phyloP scores from a whole-genome alignment of 2,113 vertebrate genomes.

The Panthera leo region DNA sequence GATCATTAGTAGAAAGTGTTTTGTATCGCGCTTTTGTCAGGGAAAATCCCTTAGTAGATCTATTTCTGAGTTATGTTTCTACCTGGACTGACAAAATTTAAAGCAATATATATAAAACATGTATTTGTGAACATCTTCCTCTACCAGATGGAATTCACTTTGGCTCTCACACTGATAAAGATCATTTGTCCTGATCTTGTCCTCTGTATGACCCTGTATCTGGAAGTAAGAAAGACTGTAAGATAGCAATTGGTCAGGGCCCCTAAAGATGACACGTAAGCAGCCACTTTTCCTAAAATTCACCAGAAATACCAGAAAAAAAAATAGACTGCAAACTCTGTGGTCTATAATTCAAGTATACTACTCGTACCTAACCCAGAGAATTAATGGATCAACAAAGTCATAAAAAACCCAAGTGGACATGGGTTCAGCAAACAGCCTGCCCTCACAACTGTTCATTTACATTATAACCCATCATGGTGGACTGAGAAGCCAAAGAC shows the following conservation, averaged over 20 bases:
- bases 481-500: not conserved
- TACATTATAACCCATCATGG: not conserved
- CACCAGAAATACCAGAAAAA: not conserved
- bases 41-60: conserved; percentile 55
- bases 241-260: not conserved
- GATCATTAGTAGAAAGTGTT: conserved; percentile 60
- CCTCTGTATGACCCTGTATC: not conserved
- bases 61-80: conserved; percentile 44
- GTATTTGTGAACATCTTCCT: not conserved
- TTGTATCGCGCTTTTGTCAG: conserved; percentile 14
- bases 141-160: not conserved
- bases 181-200: not conserved
- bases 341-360: not conserved
- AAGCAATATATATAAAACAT: not conserved
- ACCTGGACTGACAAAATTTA: conserved; percentile 46
- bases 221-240: not conserved
- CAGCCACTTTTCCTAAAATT: not conserved
- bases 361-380: not conserved
- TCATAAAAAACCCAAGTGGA: not conserved
- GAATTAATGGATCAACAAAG: not conserved
- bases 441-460: not conserved
- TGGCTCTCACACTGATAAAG: not conserved
- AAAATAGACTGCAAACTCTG: not conserved
- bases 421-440: not conserved
- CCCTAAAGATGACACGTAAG: not conserved